These are phyloP conservation scores for Gracilinanus agilis DNA, from an alignment of 2,113 vertebrate genomes.

Conservation along the genomic window DNA sequence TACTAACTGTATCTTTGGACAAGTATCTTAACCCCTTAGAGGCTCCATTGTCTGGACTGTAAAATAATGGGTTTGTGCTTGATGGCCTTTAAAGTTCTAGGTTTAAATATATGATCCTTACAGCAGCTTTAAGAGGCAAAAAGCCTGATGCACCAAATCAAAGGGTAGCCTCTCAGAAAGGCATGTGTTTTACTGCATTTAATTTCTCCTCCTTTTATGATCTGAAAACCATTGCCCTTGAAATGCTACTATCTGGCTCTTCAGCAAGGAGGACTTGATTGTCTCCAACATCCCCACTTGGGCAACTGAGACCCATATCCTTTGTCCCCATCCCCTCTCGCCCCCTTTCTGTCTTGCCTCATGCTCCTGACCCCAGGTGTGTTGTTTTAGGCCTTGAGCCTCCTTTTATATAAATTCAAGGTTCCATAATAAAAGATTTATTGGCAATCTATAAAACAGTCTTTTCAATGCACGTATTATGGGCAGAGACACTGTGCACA, in stretches of 20 bases:
- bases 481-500: background rate
- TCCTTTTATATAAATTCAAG: background rate
- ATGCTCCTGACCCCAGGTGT: background rate
- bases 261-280: background rate
- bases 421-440: background rate
- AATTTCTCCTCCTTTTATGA: background rate
- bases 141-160: background rate
- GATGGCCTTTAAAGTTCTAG: background rate
- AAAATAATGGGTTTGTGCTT: background rate
- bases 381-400: background rate
- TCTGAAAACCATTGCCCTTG: background rate
- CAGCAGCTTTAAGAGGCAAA: background rate
- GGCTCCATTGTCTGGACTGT: background rate
- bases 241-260: background rate
- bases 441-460: background rate
- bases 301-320: background rate
- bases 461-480: background rate
- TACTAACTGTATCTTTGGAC: background rate
- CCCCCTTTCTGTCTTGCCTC: background rate
- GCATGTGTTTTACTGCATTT: background rate
- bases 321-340: background rate
- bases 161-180: background rate
- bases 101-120: background rate
- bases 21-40: background rate
- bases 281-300: background rate